Evolutionary conservation across 2,113 vertebrate species (phyloP).

Genomic region (Ptilorrhoa leucosticta): DNA sequence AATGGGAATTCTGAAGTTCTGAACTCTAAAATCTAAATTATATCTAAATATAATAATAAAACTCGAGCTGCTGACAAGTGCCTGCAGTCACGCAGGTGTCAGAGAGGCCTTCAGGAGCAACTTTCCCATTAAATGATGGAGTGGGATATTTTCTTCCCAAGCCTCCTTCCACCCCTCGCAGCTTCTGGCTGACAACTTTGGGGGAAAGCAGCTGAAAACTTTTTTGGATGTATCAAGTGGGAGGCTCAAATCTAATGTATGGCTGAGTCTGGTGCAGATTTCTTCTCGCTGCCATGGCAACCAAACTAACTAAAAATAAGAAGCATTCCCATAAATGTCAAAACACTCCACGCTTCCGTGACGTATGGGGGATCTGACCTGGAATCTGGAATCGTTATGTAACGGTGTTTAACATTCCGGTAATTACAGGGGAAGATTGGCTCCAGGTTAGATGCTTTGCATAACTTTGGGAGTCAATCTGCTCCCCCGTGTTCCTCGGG

Average conservation of each 20-base stretch:
- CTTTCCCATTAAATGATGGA: neutral
- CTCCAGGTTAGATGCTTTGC: neutral
- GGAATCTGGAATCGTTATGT: neutral
- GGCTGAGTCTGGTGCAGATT: neutral
- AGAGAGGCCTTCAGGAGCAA: neutral
- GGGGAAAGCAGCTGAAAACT: neutral
- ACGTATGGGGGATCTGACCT: constrained; percentile 1
- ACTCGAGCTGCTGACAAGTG: neutral
- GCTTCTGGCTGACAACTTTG: neutral
- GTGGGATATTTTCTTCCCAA: neutral
- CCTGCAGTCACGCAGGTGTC: neutral
- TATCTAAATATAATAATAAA: neutral
- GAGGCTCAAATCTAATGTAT: neutral
- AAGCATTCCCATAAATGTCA: constrained; percentile 52
- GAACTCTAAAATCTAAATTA: neutral
- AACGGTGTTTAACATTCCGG: neutral
- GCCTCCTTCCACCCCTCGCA: neutral
- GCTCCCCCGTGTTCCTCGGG: neutral
- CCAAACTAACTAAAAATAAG: constrained; percentile 65
- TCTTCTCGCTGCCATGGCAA: constrained; percentile 49
- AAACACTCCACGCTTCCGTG: constrained; percentile 33
- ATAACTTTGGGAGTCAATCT: neutral
- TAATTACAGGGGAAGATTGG: neutral
- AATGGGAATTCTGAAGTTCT: neutral
- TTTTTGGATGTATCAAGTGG: constrained; percentile 22